Base-by-base conservation (phyloP, 2,888 invertebrate genomes). In the Sesamia inferens region DNA sequence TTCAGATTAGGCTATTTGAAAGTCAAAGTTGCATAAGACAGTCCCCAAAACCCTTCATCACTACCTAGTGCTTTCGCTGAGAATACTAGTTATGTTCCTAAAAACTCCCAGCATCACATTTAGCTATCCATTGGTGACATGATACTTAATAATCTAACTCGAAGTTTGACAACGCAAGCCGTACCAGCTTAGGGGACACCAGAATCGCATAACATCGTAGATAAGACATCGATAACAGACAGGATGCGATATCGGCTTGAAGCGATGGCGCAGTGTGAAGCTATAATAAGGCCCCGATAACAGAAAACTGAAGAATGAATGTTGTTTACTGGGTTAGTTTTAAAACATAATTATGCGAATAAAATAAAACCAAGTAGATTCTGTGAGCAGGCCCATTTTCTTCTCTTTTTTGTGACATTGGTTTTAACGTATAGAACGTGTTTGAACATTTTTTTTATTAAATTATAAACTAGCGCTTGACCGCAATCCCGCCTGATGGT, bases 201-300 rank as follows among this genome's bases (percentile, higher is more conserved):
- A 71, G 69, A 71, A 77, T 69, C 67, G 59, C 67, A 68, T 64
- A 71, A 74, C 63, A 66, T 39, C 22, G 66, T 22, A 68, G 66
- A 77, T 80, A 81, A 71, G 71, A 74, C 73, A 69, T 74, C 62
- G 77, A 71, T 82, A 80, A 77, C 74, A 80, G 68, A 42, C 74
- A 65, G 68, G 79, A 70, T 72, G 59, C 51, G 74, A 81, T 78
- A 78, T 68, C 63, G 14, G 59, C n/a, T 48, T 10, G 57, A 42
- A 77, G 68, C 22, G 77, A 68, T 68, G 24, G 58, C 58, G 51
- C 68, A 67, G 58, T 13, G 62, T 42, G 54, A 51, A 51, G 72
- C 16, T 51, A 44, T 63, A 5, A 31, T 58, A 19, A 68, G n/a
- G n/a, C n/a, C n/a, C 66, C n/a, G 24, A 24, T 68, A 31, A 42